Evolutionary conservation across 2,797 vertebrate species (phyloP), one percentile per base, ranked within the genome.

Genomic region (Sternotherus odoratus): DNA sequence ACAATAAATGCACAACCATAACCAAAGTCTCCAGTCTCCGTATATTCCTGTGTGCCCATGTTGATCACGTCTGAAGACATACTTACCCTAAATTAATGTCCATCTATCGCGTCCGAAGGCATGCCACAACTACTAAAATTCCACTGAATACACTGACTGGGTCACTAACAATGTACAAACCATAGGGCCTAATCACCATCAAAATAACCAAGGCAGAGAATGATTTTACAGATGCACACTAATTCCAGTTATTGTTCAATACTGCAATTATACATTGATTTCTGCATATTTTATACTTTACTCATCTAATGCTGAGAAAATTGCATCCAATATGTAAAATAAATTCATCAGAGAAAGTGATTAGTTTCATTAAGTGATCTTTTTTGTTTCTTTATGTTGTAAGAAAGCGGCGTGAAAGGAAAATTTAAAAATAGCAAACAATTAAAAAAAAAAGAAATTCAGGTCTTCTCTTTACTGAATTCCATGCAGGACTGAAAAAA

Each of bases 121-220:
- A 53, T 53, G 53, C 23, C 53, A 21, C 53, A 86, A 96, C 86
- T 53, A 83, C 1, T 16, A 9, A 23, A 96, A 84, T 24, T 82
- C 88, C 30, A 30, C 60, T 49, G 83, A 91, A 91, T 74, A 74
- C 72, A 26, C 4, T 8, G 26, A 48, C 13, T 74, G 43, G 43
- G 28, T 66, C 0, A 72, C 0, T 2, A 12, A 54, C 81, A 2
- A 43, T 0, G 0, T 15, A 57, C 23, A 91, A 84, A 53, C 15
- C 2, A 2, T 24, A 91, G 43, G 6, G 23, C 10, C 15, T 74
- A 60, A 30, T 24, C n/a, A 36, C 60, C 60, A 36, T 21, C 43
- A 79, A 69, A 4, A 15, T 83, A 11, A 56, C 79, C 36, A 82
- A 90, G 49, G 23, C 5, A 72, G 4, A 51, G 21, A 1, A 60